Percentiles rank a stretch among this genome's conserved stretches.
These are phyloP conservation scores for Chaetura pelagica DNA, from an alignment of 2,113 vertebrate genomes.

Conservation along the genomic window DNA sequence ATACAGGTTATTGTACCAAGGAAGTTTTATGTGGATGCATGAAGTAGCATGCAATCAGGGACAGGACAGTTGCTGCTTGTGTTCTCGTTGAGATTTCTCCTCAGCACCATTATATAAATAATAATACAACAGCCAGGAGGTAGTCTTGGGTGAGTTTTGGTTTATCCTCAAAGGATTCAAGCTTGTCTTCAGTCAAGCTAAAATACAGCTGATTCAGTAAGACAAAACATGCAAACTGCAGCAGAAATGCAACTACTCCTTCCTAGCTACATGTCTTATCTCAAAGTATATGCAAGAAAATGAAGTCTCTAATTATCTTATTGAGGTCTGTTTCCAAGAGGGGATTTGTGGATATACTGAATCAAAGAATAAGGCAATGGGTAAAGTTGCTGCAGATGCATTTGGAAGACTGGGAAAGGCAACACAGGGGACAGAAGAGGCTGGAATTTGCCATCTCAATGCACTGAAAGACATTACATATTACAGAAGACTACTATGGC, in stretches of 20 bases:
- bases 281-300: neutral
- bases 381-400: neutral
- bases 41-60: accelerated
- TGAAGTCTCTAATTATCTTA: neutral
- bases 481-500: neutral
- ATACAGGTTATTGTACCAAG: accelerated
- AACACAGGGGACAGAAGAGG: neutral
- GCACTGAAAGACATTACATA: neutral
- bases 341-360: neutral
- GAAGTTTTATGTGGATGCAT: too few relatives aligned
- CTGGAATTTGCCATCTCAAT: neutral
- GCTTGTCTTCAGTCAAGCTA: neutral
- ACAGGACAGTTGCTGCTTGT: neutral
- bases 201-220: neutral
- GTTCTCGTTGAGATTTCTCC: neutral
- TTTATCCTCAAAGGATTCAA: neutral
- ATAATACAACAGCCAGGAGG: neutral
- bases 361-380: neutral
- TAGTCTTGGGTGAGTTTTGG: neutral
- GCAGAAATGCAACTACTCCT: neutral
- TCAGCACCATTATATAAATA: neutral
- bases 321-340: neutral
- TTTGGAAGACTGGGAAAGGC: neutral
- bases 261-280: neutral
- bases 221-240: neutral